Evolutionary conservation across 2,797 vertebrate genomes (phyloP).

Genomic region (Betta splendens): DNA sequence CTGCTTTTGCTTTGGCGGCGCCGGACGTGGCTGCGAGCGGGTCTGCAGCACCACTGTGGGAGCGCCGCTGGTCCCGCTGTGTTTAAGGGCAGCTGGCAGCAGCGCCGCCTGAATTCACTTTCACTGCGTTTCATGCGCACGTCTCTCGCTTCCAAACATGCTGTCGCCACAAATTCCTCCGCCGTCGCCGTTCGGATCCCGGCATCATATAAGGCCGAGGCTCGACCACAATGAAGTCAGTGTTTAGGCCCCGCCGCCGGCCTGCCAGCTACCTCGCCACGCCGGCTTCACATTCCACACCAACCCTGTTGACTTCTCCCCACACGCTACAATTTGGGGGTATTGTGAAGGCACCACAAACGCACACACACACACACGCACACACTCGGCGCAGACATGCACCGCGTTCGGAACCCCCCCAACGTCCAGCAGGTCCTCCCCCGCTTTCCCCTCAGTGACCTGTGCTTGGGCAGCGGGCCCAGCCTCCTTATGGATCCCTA

Average conservation of each 20-base stretch:
- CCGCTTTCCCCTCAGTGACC: slow-evolving; percentile 64
- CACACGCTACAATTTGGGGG: slow-evolving; percentile 46
- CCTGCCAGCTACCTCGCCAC: slow-evolving; percentile 68
- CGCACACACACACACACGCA: slow-evolving; percentile 56
- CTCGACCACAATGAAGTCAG: slow-evolving; percentile 77
- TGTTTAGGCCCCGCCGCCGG: slow-evolving; percentile 65
- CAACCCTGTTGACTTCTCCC: slow-evolving; percentile 62
- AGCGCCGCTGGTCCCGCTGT: slow-evolving; percentile 29
- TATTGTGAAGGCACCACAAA: slow-evolving; percentile 61
- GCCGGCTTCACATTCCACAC: slow-evolving; percentile 70
- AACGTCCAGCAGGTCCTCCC: slow-evolving; percentile 46
- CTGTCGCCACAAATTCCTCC: slow-evolving; percentile 60
- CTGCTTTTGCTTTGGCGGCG: slow-evolving; percentile 38
- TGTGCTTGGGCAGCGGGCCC: slow-evolving; percentile 64
- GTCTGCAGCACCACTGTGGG: slow-evolving; percentile 52
- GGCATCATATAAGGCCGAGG: slow-evolving; percentile 71
- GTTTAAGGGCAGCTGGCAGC: slow-evolving; percentile 59
- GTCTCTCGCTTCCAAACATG: slow-evolving; percentile 59
- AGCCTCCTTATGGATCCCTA: slow-evolving; percentile 62
- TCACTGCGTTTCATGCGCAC: slow-evolving; percentile 48
- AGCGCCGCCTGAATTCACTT: no score
- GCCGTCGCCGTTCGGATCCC: slow-evolving; percentile 63
- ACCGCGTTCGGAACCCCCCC: slow-evolving; percentile 44
- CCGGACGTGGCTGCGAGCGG: slow-evolving; percentile 37
- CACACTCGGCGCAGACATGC: slow-evolving; percentile 48